Base-by-base conservation (phyloP, 2,888 invertebrate species). In the Ophion ellenae region DNA sequence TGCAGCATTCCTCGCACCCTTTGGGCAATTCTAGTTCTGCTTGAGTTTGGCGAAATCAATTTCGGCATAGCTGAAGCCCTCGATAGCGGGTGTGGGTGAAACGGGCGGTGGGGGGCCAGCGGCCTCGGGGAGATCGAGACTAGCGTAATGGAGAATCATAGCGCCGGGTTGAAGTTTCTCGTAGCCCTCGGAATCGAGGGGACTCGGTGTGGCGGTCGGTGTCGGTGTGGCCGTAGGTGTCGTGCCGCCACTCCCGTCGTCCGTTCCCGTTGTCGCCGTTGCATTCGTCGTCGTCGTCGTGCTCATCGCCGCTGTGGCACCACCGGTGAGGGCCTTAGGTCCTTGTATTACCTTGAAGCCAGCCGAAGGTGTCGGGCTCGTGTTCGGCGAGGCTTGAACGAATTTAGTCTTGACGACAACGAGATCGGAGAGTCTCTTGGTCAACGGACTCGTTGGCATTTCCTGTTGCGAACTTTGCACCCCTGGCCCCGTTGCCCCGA, bases 1-100 rank as follows among this genome's bases (percentile, higher is more conserved):
- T 9, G 70, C 2, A 36, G 24, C 24, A 10, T 20, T 24, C 20
- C n/a, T 61, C 61, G n/a, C 9, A 9, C 17, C 63, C 17, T 53
- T 17, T 32, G 6, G 20, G 14, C 11, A 47, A 24, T 45, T 5
- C 70, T 53, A 93, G 87, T 91, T 93, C 87, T 93, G 92, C 87
- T 93, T 94, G 83, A 94, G 91, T 93, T 96, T 96, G 53, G 96
- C 95, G 94, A 97, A 97, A 95, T 97, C 97, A 86, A 97, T 97
- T 95, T 97, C 96, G 87, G 97, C 97, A 94, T 97, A 97, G 63
- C 95, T 95, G 91, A 96, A 96, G 83, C 91, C 92, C 59, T 94
- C 94, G 87, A 94, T 94, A 24, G 90, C 89, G 11, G 94, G 91
- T 32, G 94, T 91, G 36, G 95, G 94, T 61, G 95, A 92, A 10